Evolutionary conservation across 2,797 vertebrate species (phyloP), one percentile per base, ranked within the genome.

Genomic region (Notoglanidium macrostoma): DNA sequence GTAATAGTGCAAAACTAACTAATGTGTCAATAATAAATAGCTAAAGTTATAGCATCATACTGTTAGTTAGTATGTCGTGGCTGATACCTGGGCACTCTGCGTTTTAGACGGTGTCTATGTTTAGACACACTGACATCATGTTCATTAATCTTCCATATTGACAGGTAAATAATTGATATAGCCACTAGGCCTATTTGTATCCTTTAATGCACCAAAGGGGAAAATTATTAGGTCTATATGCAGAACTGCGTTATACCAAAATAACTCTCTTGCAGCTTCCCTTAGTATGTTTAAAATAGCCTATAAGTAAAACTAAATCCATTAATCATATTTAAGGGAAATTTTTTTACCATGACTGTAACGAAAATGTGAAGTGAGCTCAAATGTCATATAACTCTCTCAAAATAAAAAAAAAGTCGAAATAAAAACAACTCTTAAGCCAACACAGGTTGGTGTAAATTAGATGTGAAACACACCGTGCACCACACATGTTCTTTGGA

Each of bases 361-460:
- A 80, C 85, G 14, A 19, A 68, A 82, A 73, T 82, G 54, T 26
- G 78, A n/a, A 61, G 2, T 51, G 19, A 72, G 55, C 49, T 32
- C 72, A 57, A 86, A 79, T 83, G 44, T 57, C 68, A 80, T 76
- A 87, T 57, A 21, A 32, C 49, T 32, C 23, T 49, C 40, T 29
- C 81, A 40, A 59, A 78, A 81, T 63, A 35, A 35, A 35, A 74
- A 46, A 79, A 70, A 88, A 85, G 61, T 84, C 72, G 81, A 92
- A 91, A 86, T 85, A 73, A 86, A 92, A 90, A 85, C 86, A 87
- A 92, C 70, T 91, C 90, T 92, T 93, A 93, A 93, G 73, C 91
- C 88, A 93, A 91, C 90, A 91, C 65, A 83, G 86, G 86, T 88
- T 91, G 91, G 92, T 91, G 93, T 93, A 93, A 95, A 95, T 94